A percentile compares a stretch with the other conserved stretches of the same genome.
Evolutionary conservation across 2,888 invertebrate genomes (phyloP).

Genomic region (Aethes cnicana): DNA sequence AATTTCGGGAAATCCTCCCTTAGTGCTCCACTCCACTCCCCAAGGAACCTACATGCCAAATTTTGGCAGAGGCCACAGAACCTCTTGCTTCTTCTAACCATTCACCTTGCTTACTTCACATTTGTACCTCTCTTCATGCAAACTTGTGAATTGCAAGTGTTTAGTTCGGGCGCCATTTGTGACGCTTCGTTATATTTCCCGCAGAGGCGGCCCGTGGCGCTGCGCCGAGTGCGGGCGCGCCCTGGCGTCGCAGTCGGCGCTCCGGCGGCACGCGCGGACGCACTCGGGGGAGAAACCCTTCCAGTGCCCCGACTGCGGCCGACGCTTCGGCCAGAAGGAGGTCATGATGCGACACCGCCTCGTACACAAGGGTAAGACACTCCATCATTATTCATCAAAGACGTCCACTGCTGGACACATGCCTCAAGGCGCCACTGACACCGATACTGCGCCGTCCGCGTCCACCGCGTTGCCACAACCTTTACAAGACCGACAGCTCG

Average conservation of each 20-base stretch:
- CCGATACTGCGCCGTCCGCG: too few species aligned
- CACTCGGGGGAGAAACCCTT: slow-evolving; percentile 83
- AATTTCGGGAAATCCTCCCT: too few species aligned
- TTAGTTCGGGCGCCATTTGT: neutral
- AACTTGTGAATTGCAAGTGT: neutral
- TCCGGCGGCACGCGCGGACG: slow-evolving; percentile 86
- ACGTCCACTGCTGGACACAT: too few species aligned
- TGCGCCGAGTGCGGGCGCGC: slow-evolving; percentile 84
- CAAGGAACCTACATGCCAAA: too few species aligned
- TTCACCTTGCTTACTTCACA: too few species aligned
- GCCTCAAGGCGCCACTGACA: too few species aligned
- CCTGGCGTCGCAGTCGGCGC: slow-evolving; percentile 86
- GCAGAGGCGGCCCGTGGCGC: slow-evolving; percentile 22
- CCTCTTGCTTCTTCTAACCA: too few species aligned
- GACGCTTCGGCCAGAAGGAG: slow-evolving; percentile 87
- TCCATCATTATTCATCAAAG: neutral
- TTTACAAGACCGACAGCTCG: too few species aligned
- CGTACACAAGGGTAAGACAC: slow-evolving; percentile 48
- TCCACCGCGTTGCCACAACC: too few species aligned
- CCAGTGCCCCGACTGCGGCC: slow-evolving; percentile 53
- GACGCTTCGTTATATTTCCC: neutral
- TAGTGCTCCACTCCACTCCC: too few species aligned
- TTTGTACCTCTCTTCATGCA: too few species aligned
- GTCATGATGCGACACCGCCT: slow-evolving; percentile 85
- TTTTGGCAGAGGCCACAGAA: too few species aligned